Evolutionary conservation across 2,797 vertebrate species (phyloP), one percentile per base, ranked within the genome.

Genomic region (Paguma larvata): DNA sequence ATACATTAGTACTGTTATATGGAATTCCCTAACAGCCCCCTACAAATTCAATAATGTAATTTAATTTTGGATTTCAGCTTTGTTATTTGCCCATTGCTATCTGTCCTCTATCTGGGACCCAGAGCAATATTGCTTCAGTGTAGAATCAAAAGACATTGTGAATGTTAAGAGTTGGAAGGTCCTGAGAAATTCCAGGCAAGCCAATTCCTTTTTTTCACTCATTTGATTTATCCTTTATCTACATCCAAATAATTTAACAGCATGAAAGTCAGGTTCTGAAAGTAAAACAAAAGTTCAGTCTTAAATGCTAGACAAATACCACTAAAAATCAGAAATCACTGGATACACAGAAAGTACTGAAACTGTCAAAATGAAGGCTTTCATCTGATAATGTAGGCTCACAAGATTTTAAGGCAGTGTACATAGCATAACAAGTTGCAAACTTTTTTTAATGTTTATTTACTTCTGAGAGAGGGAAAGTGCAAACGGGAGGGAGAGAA

Each of bases 41-140:
- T 82, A 78, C 25, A 96, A 93, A 88, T 82, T 97, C 25, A 90
- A 14, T 56, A 77, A 41, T 62, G 19, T 46, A 53, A 86, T 77
- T 97, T 86, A 89, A 89, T 67, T 94, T 73, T 88, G 67, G 25
- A 73, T 92, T 94, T 93, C 14, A 73, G 44, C 34, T 56, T 65
- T 65, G 19, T 78, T 85, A 38, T 18, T 27, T 48, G n/a, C 32
- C 80, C 13, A 73, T 6, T 88, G 38, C 44, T 82, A 10, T 77
- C 21, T 67, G 21, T 44, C n/a, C 41, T 90, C n/a, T n/a, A 65
- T 23, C 30, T 44, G 56, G 16, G 5, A 78, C 9, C 59, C 27
- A 21, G 21, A 63, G 59, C 44, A 51, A 86, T 75, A 25, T 15
- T 85, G 30, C 41, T 67, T 78, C 30, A 7, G 51, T 34, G 73